These are phyloP conservation scores for Ailurus styani DNA, from an alignment of 2,113 vertebrate genomes.

Conservation along the genomic window DNA sequence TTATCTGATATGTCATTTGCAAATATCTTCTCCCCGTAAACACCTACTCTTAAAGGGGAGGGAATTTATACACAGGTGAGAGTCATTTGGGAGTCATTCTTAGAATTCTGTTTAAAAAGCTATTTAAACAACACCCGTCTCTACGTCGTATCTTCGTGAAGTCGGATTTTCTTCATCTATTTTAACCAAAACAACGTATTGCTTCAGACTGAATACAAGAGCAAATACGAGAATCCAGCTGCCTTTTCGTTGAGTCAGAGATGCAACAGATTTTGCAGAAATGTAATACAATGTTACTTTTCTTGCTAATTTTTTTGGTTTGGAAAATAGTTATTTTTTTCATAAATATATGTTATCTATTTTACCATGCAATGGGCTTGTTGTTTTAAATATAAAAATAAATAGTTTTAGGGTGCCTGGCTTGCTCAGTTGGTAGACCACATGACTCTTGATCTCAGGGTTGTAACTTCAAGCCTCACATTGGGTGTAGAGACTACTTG, in stretches of 20 bases:
- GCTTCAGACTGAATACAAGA: neutral
- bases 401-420: neutral
- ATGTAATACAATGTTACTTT: neutral
- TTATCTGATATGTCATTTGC: too few relatives aligned
- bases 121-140: neutral
- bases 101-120: slow-evolving; percentile 17
- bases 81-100: neutral
- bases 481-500: neutral
- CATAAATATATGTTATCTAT: neutral
- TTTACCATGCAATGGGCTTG: neutral
- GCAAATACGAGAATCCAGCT: neutral
- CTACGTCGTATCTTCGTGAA: neutral
- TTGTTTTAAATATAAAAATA: neutral
- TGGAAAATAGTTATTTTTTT: slow-evolving; percentile 24
- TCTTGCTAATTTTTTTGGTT: neutral
- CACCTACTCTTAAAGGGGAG: neutral
- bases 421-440: neutral
- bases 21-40: too few relatives aligned
- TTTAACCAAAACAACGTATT: neutral
- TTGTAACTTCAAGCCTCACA: neutral
- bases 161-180: neutral
- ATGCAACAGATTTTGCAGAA: neutral
- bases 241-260: neutral
- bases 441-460: neutral
- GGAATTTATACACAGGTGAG: neutral